Evolutionary conservation across 1,140 invertebrate genomes (phyloP).

Genomic region (Ridgeia piscesae): DNA sequence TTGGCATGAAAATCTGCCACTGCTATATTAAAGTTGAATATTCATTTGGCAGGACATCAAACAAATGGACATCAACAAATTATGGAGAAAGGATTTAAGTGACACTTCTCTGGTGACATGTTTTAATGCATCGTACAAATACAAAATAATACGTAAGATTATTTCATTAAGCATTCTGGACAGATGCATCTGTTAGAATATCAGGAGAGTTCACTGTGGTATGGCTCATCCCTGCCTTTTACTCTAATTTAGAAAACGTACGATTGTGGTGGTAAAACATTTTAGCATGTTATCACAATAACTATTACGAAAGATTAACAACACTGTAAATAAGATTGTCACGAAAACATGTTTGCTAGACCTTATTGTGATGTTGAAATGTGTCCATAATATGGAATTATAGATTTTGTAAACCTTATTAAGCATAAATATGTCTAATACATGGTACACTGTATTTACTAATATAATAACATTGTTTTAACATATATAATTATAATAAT

Average conservation of each 20-base stretch:
- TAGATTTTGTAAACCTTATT: neutral
- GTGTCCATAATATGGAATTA: neutral
- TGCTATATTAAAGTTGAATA: neutral
- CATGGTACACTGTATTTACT: neutral
- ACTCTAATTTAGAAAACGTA: no score
- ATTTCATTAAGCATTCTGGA: neutral
- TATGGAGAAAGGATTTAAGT: no score
- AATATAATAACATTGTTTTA: neutral
- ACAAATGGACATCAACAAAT: neutral
- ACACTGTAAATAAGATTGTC: neutral
- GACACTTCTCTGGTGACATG: neutral
- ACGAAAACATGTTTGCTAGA: neutral
- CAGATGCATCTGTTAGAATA: no score
- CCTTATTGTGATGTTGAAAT: neutral
- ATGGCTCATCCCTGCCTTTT: no score
- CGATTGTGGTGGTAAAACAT: no score
- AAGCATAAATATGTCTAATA: neutral
- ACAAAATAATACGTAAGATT: neutral
- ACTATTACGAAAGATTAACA: neutral
- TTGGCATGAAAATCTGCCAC: no score
- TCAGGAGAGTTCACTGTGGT: no score
- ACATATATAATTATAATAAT: neutral
- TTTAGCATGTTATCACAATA: neutral
- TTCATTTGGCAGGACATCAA: neutral
- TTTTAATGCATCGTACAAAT: neutral